Evolutionary conservation across 2,797 vertebrate genomes (phyloP).

Genomic region (Salmo trutta): DNA sequence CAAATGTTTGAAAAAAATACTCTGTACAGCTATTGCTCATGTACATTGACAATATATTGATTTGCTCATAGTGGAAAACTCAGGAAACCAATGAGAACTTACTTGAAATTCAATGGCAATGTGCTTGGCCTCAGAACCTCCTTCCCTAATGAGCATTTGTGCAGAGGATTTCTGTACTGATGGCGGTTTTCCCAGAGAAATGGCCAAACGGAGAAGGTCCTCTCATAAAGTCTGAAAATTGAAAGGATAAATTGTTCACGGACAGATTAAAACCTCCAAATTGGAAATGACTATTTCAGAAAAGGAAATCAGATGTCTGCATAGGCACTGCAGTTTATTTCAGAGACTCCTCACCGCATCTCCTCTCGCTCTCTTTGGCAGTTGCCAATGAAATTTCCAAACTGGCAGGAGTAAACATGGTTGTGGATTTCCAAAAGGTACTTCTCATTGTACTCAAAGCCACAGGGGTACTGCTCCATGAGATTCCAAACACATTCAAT

Average conservation of each 20-base stretch:
- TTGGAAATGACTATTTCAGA: neutral
- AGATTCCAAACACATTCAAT: slow-evolving; percentile 83
- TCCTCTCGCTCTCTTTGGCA: slow-evolving; percentile 79
- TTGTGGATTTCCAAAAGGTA: slow-evolving; percentile 81
- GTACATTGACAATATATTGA: no score
- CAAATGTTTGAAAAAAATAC: neutral
- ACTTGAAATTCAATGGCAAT: slow-evolving; percentile 81
- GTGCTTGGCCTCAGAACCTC: slow-evolving; percentile 75
- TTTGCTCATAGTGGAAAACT: neutral
- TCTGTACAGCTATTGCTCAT: no score
- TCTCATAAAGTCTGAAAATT: slow-evolving; percentile 74
- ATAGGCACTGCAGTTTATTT: neutral
- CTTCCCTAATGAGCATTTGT: slow-evolving; percentile 70
- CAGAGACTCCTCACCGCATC: slow-evolving; percentile 68
- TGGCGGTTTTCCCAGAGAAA: slow-evolving; percentile 77
- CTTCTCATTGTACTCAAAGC: slow-evolving; percentile 79
- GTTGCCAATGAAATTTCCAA: slow-evolving; percentile 84
- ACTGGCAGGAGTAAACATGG: slow-evolving; percentile 81
- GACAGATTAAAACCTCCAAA: neutral
- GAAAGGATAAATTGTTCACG: neutral
- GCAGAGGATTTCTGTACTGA: slow-evolving; percentile 78
- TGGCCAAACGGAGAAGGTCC: slow-evolving; percentile 82
- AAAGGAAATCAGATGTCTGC: neutral
- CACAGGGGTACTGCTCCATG: slow-evolving; percentile 80
- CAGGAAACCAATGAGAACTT: slow-evolving; percentile 35